Evolutionary conservation across 1,140 invertebrate species (phyloP), one percentile per base, ranked within the genome.

Genomic region (Lethrus apterus): DNA sequence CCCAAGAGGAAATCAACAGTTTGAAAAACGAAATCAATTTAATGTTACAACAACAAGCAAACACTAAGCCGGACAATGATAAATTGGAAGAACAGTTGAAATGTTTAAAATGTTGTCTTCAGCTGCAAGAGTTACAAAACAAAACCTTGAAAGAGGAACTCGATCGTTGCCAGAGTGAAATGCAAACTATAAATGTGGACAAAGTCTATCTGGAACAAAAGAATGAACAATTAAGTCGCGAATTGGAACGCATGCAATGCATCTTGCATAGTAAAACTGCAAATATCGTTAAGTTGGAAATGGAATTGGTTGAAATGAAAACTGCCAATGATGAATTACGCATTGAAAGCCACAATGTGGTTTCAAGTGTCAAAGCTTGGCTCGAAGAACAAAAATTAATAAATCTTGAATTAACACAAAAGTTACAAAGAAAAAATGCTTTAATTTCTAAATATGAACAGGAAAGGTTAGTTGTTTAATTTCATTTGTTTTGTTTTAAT

Each of bases 341-440:
- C 41, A 51, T 26, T 13, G 58, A 63, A 44, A 60, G 57, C 35
- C 48, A 51, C 44, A 56, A 54, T 29, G 55, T 62, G 10, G 54
- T 63, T 13, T 51, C 50, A 30, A 56, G 62, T 23, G 56, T 63
- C 15, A 41, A 51, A 13, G 42, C 43, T 13, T 63, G 61, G 61
- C 42, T 63, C 29, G 24, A 52, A 17, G 56, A 63, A 31, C 61
- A 63, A 44, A 55, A 54, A n/a, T 54, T 44, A 24, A 58, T 63
- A 8, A 63, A 61, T 48, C 23, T 47, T 3, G 44, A 58, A 42
- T 30, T 59, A 4, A 48, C 43, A 33, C 20, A 54, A 21, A 51
- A 55, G 14, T 42, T 62, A 30, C 46, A 50, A 23, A 50, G 56
- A 20, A 56, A 55, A 46, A 46, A 50, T 24, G 31, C 46, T 13